phyloP scores from a whole-genome alignment of 2,113 vertebrate species.

The Thinocorus orbignyianus region DNA sequence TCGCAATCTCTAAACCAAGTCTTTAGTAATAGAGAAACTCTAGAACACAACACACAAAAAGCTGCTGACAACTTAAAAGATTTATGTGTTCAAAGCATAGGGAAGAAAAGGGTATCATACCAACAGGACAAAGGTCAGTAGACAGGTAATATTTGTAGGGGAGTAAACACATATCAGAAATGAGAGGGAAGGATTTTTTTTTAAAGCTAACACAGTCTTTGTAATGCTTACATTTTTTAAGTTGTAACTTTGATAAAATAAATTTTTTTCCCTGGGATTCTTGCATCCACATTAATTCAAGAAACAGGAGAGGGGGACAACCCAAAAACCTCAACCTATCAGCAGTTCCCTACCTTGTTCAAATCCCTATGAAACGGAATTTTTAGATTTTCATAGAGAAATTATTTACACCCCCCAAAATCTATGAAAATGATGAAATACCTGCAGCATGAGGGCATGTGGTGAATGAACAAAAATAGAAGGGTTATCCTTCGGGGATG shows the following conservation, averaged over 20 bases:
- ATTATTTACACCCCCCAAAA: background rate
- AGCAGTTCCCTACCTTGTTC: background rate
- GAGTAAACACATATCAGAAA: background rate
- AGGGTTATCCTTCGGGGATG: conserved; percentile 93
- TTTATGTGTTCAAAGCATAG: background rate
- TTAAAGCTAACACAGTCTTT: background rate
- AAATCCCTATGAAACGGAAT: background rate
- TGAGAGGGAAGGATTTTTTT: background rate
- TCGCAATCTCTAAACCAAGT: background rate
- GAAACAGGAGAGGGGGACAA: background rate
- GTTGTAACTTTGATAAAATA: background rate
- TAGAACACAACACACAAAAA: background rate
- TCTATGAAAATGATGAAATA: conserved; percentile 56
- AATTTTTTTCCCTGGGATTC: background rate
- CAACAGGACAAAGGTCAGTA: background rate
- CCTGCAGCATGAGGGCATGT: conserved; percentile 99
- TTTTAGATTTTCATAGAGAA: background rate
- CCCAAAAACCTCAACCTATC: background rate
- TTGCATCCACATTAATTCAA: background rate
- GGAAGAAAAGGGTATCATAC: background rate
- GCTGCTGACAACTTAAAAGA: background rate
- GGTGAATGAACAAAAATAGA: conserved; percentile 98
- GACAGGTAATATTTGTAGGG: background rate
- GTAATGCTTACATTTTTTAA: background rate
- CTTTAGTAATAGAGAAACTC: background rate